Base-by-base conservation (phyloP, 2,888 invertebrate genomes). In the Limnephilus auricula region DNA sequence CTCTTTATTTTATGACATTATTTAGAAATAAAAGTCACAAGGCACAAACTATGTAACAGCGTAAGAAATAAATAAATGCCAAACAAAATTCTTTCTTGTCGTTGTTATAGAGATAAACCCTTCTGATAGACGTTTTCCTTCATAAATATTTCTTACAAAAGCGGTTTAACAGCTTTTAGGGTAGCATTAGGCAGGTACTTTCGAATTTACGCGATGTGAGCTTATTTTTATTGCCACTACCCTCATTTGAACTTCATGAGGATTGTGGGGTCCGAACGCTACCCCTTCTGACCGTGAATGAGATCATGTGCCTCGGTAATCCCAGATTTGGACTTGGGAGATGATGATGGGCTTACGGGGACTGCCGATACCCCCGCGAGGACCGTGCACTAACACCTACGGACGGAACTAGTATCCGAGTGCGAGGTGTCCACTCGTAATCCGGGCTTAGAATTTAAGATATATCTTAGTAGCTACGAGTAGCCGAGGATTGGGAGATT, bases 171-270 rank as follows among this genome's bases (percentile, higher is more conserved):
- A 91, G 92, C 92, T 91, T 92, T 90, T 90, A 87, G 87, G 88
- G 84, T 87, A 82, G 93, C 92, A 91, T 93, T 93, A 91, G 78
- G 83, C 90, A 86, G 90, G 88, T 91, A 88, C 91, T 87, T 87
- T 80, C 82, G 86, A 91, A 91, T 88, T 86, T 89, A 90, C 87
- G 91, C 91, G 89, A 82, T 87, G 91, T 80, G 82, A 80, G 92
- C 90, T 91, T 90, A 91, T 93, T 93, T 93, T 93, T 93, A 93
- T 93, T 91, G 92, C 91, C 79, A 31, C 32, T 91, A 92, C 93
- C 92, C 93, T 93, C 92, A 93, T 93, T 92, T 90, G 93, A 93
- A 92, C 90, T 92, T 91, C 93, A 90, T 91, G 91, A 93, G 92
- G 90, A 92, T 92, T 91, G 83, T 89, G n/a, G 87, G 87, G 87